Evolutionary conservation across 1,140 invertebrate genomes (phyloP).

Genomic region (Trachelipus rathkii): DNA sequence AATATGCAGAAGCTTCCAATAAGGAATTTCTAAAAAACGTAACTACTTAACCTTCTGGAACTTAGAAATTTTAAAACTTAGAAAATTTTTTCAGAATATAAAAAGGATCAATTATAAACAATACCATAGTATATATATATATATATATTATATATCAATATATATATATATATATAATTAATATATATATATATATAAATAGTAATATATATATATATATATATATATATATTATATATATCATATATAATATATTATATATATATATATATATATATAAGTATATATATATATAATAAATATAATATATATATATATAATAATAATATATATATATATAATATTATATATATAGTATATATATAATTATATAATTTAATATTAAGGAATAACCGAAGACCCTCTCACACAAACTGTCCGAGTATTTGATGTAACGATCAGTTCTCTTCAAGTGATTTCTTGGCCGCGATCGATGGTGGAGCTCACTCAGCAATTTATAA

Average conservation of each 20-base stretch:
- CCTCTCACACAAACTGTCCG: conserved; percentile 82
- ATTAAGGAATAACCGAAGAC: conserved; percentile 62
- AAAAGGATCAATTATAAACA: too few relatives aligned
- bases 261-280: too few relatives aligned
- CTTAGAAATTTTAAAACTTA: too few relatives aligned
- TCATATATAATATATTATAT: too few relatives aligned
- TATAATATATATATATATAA: too few relatives aligned
- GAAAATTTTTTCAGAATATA: too few relatives aligned
- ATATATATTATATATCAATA: neutral
- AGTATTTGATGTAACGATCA: conserved; percentile 75
- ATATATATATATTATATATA: neutral
- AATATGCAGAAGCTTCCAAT: too few relatives aligned
- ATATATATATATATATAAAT: neutral
- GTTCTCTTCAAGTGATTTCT: conserved; percentile 72
- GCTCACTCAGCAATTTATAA: conserved; percentile 67
- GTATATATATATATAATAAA: too few relatives aligned
- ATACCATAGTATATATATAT: neutral
- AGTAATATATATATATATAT: neutral
- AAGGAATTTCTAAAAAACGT: too few relatives aligned
- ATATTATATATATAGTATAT: conserved; percentile 3
- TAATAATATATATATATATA: too few relatives aligned
- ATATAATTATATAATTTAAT: neutral
- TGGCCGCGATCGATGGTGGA: conserved; percentile 75
- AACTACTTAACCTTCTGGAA: too few relatives aligned
- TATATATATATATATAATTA: conserved; percentile 13